Base-by-base conservation (phyloP, 2,113 vertebrate species). In the Sylvietta virens region DNA sequence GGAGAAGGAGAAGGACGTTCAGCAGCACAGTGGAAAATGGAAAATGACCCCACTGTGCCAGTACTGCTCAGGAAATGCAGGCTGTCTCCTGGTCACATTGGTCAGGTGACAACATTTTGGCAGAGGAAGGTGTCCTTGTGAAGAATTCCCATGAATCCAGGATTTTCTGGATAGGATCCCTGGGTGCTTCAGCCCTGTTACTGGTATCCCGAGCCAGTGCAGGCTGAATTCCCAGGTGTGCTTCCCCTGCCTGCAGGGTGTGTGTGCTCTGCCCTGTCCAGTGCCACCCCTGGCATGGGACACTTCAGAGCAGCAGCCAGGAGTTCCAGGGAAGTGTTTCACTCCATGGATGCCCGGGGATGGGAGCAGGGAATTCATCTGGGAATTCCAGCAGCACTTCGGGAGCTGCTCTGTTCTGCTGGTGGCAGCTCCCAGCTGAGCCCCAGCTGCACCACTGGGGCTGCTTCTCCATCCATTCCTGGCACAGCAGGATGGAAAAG, bases 341-440 rank as follows among this genome's bases (percentile, higher is more conserved):
- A 0, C 10, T 18, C 13, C 2, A 0, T 7, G 58, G n/a, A 26
- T 47, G 39, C 39, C 6, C 2, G 1, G 60, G 13, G 33, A 24
- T 10, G 12, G 37, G 62, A 72, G 26, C 72, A 77, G 81, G 40
- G 80, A 69, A 57, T 61, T n/a, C 26, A n/a, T 23, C 76, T 21
- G 45, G 66, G 11, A 51, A 37, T 45, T 45, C 20, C 44, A 74
- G 73, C 53, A 81, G 56, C n/a, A 1, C 28, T 39, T 47, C 13
- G 33, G 74, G 79, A 81, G 61, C 33, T 39, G 80, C 56, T 79
- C n/a, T 15, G 7, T 54, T 87, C 44, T 22, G 50, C 72, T 65
- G 72, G 37, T 42, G 4, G 2, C 39, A 45, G 61, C n/a, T 79
- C 77, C 91, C 69, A 65, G 57, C 48, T 73, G 53, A 57, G 53